Percentiles rank a stretch among this genome's conserved stretches.
Evolutionary conservation across 2,888 invertebrate species (phyloP).

Genomic region (Conchocele bisecta): DNA sequence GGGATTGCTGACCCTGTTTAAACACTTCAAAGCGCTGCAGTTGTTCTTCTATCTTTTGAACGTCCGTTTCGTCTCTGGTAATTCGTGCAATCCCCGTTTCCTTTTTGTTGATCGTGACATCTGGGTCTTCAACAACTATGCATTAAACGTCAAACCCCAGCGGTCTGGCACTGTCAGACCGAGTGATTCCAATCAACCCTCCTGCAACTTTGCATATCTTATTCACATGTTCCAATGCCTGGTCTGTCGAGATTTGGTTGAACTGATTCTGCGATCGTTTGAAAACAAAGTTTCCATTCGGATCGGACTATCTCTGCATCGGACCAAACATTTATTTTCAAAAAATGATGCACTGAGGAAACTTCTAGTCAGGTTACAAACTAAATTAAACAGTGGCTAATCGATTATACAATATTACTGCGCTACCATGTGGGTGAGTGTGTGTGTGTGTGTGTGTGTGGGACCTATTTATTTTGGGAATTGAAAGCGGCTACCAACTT

Average conservation of each 20-base stretch:
- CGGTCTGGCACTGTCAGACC: constrained; percentile 18
- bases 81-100: background rate
- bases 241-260: constrained; percentile 30
- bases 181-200: constrained; percentile 33
- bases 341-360: no score
- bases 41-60: background rate
- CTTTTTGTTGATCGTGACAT: background rate
- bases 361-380: no score
- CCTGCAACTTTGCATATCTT: constrained; percentile 17
- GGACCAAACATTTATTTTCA: no score
- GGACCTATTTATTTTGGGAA: no score
- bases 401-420: no score
- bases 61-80: background rate
- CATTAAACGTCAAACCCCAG: constrained; percentile 14
- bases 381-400: no score
- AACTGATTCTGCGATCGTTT: constrained; percentile 7
- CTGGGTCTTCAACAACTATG: background rate
- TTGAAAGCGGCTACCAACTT: no score
- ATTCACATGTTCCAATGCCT: constrained; percentile 25
- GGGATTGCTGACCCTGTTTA: background rate
- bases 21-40: constrained; percentile 1
- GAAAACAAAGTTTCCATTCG: constrained; percentile 22
- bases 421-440: no score
- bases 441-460: no score
- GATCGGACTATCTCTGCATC: no score